Conservation (phyloP, 2,888 invertebrate genomes). For the Argyresthia goedartella region DNA sequence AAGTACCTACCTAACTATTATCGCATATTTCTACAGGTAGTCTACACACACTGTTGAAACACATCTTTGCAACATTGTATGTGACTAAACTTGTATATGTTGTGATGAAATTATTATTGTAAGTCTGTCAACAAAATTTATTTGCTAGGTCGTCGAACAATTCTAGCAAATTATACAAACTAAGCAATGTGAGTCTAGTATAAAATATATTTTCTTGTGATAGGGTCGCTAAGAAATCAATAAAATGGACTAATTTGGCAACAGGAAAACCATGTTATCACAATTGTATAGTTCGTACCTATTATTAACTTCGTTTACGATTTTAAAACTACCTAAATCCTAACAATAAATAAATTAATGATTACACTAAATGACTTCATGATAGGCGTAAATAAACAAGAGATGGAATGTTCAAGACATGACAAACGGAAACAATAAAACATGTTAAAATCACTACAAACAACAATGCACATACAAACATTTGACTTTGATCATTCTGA, state of each 20-base stretch:
- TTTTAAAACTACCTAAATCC: not conserved
- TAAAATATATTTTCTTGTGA: too few species aligned
- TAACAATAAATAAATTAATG: conserved; percentile 55
- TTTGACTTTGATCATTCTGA: too few species aligned
- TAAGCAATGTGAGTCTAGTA: too few species aligned
- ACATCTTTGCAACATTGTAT: conserved; percentile 56
- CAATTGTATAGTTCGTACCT: conserved; percentile 1
- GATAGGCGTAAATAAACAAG: conserved; percentile 10
- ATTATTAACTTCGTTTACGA: not conserved
- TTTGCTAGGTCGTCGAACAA: too few species aligned
- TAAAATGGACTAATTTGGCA: conserved; percentile 1
- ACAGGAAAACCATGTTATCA: conserved; percentile 9
- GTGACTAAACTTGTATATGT: conserved; percentile 2
- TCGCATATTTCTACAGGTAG: not conserved
- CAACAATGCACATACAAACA: too few species aligned
- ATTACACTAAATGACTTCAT: conserved; percentile 54
- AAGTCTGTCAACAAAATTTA: not conserved
- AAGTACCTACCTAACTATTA: not conserved
- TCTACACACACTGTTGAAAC: conserved; percentile 50
- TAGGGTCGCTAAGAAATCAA: too few species aligned
- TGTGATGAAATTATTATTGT: conserved; percentile 6
- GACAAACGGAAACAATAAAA: too few species aligned
- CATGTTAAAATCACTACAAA: too few species aligned
- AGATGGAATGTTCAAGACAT: conserved; percentile 4
- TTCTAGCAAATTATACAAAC: too few species aligned